phyloP scores from a whole-genome alignment of 2,797 vertebrate species.

The Microhierax caerulescens region DNA sequence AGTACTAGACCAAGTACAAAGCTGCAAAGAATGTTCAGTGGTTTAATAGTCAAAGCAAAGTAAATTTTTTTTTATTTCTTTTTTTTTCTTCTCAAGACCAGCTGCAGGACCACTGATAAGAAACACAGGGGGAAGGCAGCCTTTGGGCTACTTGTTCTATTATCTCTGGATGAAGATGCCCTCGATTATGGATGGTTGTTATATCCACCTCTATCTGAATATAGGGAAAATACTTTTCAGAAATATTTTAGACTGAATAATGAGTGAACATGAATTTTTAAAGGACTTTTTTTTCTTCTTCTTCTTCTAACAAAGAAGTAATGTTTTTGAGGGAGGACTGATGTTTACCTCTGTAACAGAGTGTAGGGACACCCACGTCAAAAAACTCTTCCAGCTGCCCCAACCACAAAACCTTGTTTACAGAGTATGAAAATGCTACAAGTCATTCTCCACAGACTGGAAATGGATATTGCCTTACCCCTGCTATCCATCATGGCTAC shows the following conservation, averaged over 20 bases:
- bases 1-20: neutral
- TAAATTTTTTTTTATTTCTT: neutral
- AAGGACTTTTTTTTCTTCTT: neutral
- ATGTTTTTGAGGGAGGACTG: neutral
- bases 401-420: neutral
- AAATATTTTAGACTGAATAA: neutral
- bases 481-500: neutral
- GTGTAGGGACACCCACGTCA: neutral
- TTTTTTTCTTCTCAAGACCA: neutral
- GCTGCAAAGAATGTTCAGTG: neutral
- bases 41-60: neutral
- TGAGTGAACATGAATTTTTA: neutral
- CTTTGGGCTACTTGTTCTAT: neutral
- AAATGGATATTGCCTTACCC: neutral
- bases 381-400: neutral
- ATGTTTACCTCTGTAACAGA: fast-evolving
- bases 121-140: neutral
- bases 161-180: neutral
- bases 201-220: neutral
- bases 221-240: neutral
- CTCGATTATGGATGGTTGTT: neutral
- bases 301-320: neutral
- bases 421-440: neutral
- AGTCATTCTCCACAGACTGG: neutral
- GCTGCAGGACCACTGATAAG: conserved; percentile 61